Base-by-base conservation (phyloP, 2,113 vertebrate genomes). In the Ctenodactylus gundi region DNA sequence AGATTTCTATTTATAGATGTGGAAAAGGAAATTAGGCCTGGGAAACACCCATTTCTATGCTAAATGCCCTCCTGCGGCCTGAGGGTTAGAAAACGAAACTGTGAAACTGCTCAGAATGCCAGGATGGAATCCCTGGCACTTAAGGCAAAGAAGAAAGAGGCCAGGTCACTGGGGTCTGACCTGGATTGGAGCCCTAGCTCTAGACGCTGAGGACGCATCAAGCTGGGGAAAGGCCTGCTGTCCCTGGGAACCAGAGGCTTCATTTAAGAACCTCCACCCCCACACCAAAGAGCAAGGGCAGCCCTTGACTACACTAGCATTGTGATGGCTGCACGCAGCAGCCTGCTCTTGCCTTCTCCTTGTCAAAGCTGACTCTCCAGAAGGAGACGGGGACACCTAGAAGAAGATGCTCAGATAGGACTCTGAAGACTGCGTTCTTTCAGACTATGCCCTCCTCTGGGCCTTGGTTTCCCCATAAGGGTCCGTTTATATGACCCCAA, bases 21-120 rank as follows among this genome's bases (percentile, higher is more conserved):
- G 2, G 51, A 53, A 80, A 46, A 95, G 94, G 17, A 51, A 49
- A 80, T n/a, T 39, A 36, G 83, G 27, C n/a, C 13, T 1, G 29
- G 73, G 84, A 92, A 94, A 70, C 39, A 94, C 90, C 58, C 87
- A 67, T 97, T 96, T 93, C 96, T 90, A 93, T 93, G 95, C 78
- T 90, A 92, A 95, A 81, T 80, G 67, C 90, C 95, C 93, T 65
- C 46, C 14, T 36, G 77, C 41, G 31, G 84, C 73, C 67, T 21
- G n/a, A 75, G 90, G 46, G 46, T 34, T 82, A 67, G 88, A 90
- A 93, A 92, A 83, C 21, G 11, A 77, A 94, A 64, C 75, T 39
- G 67, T 15, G 2, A 88, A 75, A 68, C 31, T 31, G 44, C 21
- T 94, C 60, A 85, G 85, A 83, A 89, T 82, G 62, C 17, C 73